Percentiles rank a stretch among this genome's conserved stretches.
phyloP scores from a whole-genome alignment of 2,888 invertebrate species.

The Sarcophaga caerulescens region DNA sequence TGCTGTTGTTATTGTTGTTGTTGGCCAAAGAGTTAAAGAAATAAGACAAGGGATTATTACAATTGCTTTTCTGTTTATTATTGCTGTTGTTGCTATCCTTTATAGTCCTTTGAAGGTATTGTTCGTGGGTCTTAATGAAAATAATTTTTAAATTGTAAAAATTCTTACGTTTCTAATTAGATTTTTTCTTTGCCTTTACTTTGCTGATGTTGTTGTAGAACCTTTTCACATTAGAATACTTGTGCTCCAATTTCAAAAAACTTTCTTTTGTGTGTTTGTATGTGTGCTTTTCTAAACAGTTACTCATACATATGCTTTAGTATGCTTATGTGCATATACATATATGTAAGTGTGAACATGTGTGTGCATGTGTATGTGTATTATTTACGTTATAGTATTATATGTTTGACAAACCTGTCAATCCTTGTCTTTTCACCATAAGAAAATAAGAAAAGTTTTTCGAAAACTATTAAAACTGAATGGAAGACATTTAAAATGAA shows the following conservation, averaged over 20 bases:
- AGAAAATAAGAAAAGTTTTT: constrained; percentile 26
- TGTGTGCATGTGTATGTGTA: background rate
- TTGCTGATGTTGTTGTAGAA: background rate
- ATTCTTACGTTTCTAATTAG: constrained; percentile 62
- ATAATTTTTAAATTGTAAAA: constrained; percentile 48
- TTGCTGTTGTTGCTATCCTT: constrained; percentile 12
- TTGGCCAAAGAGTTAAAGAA: constrained; percentile 36
- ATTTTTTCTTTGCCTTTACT: constrained; percentile 39
- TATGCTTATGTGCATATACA: background rate
- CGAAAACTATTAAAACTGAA: constrained; percentile 45
- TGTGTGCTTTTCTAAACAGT: constrained; percentile 34
- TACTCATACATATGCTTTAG: background rate
- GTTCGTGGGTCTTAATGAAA: constrained; percentile 31
- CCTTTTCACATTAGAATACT: constrained; percentile 49
- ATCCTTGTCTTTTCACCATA: constrained; percentile 48
- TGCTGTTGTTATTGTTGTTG: background rate
- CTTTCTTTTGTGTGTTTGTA: constrained; percentile 18
- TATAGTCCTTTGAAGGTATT: background rate
- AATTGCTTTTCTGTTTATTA: constrained; percentile 22
- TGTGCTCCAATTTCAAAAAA: constrained; percentile 64
- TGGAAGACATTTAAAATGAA: background rate
- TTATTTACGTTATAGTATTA: background rate
- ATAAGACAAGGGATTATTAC: constrained; percentile 55
- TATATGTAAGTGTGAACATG: background rate
- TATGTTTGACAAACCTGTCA: constrained; percentile 57